Evolutionary conservation across 1,140 invertebrate genomes (phyloP), one percentile per base, ranked within the genome.

Genomic region (Brachionus rubens): DNA sequence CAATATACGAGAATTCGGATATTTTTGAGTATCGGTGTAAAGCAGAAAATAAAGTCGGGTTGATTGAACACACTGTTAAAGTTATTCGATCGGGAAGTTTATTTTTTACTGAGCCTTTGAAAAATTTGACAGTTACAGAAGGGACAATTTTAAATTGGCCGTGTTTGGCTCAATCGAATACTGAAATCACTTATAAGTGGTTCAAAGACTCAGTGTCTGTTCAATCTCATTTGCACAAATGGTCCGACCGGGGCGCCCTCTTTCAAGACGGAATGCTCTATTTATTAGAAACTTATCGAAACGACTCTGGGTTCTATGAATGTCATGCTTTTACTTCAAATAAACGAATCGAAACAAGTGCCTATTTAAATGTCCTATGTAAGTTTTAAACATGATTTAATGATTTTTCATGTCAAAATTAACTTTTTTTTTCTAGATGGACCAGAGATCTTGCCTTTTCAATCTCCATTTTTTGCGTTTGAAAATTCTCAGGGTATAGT

Each of bases 241-340:
- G 68, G 68, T 33, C 46, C 6, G 68, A 72, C 16, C 46, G 68
- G n/a, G 68, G 68, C 1, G 68, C 68, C 24, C 36, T 72, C 14
- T 72, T 72, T 24, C 68, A 72, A 54, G 68, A 72, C n/a, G 68
- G 68, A 28, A 72, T 72, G 68, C 68, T 72, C 19, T 72, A 72
- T 72, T 72, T 72, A 48, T 36, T 72, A 19, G 68, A 72, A 19
- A 72, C 68, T n/a, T 72, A 72, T 46, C 19, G 68, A 47, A 72
- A 47, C 24, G 68, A 72, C 30, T 72, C 68, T 10, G 68, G 68
- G 3, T 54, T 72, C 30, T 72, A 72, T 50, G 68, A 72, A 30
- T 72, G 68, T 16, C 68, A 72, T 50, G 68, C 68, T 5, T 72
- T 50, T 24, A 72, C 68, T 7, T 16, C 68, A 7, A 54, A 54